Percentiles rank a stretch among this genome's conserved stretches.
Conservation (phyloP, 2,797 vertebrate genomes). For the Semotilus atromaculatus region DNA sequence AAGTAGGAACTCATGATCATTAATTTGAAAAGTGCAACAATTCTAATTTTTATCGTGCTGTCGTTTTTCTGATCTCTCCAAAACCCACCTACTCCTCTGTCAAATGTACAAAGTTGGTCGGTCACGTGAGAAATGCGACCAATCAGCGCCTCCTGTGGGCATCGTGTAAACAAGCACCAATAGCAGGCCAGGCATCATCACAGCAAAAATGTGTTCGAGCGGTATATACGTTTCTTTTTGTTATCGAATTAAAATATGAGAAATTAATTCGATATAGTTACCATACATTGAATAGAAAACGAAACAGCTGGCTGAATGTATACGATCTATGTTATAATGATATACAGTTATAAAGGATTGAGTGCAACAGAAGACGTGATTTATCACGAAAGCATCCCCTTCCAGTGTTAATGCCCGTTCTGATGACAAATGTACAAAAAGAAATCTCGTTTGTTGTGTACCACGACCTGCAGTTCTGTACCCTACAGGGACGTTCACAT, state of each 20-base stretch:
- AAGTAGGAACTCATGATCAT: slow-evolving; percentile 99
- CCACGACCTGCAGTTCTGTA: slow-evolving; percentile 13
- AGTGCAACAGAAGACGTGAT: background rate
- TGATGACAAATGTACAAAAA: slow-evolving; percentile 28
- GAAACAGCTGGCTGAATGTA: background rate
- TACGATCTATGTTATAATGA: background rate
- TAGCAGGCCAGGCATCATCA: slow-evolving; percentile 80
- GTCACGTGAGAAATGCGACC: slow-evolving; percentile 90
- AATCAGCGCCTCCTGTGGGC: slow-evolving; percentile 86
- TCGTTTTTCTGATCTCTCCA: slow-evolving; percentile 98
- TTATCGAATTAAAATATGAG: slow-evolving; percentile 77
- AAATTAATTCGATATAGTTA: slow-evolving; percentile 71
- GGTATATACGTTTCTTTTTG: slow-evolving; percentile 77
- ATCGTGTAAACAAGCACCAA: slow-evolving; percentile 97
- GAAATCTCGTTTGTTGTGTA: slow-evolving; percentile 30
- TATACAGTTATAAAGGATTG: slow-evolving; percentile 1
- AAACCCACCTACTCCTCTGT: slow-evolving; percentile 90
- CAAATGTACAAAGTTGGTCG: slow-evolving; percentile 92
- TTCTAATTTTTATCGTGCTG: slow-evolving; percentile 96
- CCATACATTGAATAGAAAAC: slow-evolving; percentile 61
- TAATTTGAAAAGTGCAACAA: slow-evolving; percentile 99
- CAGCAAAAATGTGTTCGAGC: slow-evolving; percentile 71
- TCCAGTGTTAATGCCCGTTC: slow-evolving; percentile 21
- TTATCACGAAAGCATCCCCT: slow-evolving; percentile 19
- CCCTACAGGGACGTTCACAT: background rate